These are phyloP conservation scores for Epizoanthus scotinus DNA, from an alignment of 92 coral and sea anemone genomes.

Conservation along the genomic window DNA sequence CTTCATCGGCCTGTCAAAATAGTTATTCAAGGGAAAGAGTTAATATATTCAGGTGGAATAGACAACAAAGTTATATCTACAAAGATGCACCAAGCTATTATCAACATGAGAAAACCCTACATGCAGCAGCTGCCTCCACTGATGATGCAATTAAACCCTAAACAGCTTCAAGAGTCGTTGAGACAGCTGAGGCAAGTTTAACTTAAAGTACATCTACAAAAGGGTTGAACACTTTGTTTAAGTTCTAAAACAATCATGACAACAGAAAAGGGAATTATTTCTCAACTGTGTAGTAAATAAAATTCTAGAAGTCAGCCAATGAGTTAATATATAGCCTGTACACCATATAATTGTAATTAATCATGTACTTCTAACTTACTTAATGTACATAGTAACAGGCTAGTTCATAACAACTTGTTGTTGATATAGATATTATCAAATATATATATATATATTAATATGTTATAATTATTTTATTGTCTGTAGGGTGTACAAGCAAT, in stretches of 20 bases:
- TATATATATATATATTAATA: too few species aligned
- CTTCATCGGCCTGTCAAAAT: conserved; percentile 43
- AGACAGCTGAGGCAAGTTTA: conserved; percentile 37
- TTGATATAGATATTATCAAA: too few species aligned
- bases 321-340: too few species aligned
- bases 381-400: too few species aligned
- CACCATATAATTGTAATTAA: too few species aligned
- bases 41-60: conserved; percentile 35
- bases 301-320: not conserved
- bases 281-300: not conserved
- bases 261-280: not conserved
- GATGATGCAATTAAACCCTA: conserved; percentile 13
- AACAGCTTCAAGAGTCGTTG: conserved; percentile 31
- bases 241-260: too few species aligned
- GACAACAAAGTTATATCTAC: not conserved
- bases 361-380: too few species aligned
- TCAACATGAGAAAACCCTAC: conserved; percentile 22
- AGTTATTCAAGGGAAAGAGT: conserved; percentile 4
- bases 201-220: not conserved
- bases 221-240: too few species aligned
- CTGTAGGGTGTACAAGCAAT: conserved; percentile 22
- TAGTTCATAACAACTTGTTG: too few species aligned
- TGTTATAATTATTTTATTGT: too few species aligned
- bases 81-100: conserved; percentile 32
- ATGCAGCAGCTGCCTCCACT: conserved; percentile 30